phyloP scores from a whole-genome alignment of 2,113 vertebrate species.

The Paradoxurus hermaphroditus region DNA sequence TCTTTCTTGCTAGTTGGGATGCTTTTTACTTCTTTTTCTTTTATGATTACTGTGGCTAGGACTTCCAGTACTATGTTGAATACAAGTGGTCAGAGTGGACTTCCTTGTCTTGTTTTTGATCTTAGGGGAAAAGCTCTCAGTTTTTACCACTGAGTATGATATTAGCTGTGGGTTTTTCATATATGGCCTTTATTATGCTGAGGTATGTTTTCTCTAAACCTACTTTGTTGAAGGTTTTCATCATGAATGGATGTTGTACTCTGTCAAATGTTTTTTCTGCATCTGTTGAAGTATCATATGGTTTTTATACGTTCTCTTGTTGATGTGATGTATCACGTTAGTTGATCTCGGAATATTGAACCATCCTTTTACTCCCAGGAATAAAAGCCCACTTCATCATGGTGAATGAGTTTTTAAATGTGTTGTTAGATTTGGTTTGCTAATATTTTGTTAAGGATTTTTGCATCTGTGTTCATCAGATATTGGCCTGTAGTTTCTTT shows the following conservation, averaged over 20 bases:
- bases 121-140: not conserved
- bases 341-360: not conserved
- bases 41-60: no score
- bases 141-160: not conserved
- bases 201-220: not conserved
- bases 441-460: not conserved
- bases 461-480: not conserved
- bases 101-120: not conserved
- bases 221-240: not conserved
- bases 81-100: no score
- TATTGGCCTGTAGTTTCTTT: not conserved
- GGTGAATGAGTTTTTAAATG: not conserved
- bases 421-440: not conserved
- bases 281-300: not conserved
- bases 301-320: not conserved
- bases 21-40: no score
- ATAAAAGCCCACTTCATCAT: not conserved
- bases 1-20: no score
- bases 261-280: not conserved
- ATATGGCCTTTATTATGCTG: not conserved
- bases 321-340: not conserved
- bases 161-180: not conserved
- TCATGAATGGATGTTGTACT: not conserved
- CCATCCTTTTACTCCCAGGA: not conserved
- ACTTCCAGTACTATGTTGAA: no score